These are phyloP conservation scores for Eupeodes latifasciatus DNA, from an alignment of 2,888 invertebrate genomes.

Conservation along the genomic window DNA sequence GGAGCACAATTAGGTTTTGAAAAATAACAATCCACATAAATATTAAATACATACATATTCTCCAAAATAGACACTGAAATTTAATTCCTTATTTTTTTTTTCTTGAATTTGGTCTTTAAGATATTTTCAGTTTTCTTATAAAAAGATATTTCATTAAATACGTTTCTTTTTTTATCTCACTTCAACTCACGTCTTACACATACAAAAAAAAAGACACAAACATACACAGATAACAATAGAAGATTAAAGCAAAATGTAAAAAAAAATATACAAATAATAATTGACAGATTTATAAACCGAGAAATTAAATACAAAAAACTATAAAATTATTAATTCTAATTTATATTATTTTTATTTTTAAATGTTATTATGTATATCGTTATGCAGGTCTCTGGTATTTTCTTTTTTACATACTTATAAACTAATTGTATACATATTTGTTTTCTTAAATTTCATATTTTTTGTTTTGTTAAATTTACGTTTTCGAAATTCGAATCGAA, in stretches of 20 bases:
- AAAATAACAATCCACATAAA: no score
- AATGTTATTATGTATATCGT: conserved; percentile 53
- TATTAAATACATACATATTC: no score
- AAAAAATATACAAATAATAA: conserved; percentile 40
- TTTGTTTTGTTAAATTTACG: conserved; percentile 22
- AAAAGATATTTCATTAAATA: neutral
- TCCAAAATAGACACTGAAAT: no score
- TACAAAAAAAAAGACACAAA: neutral
- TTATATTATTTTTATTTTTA: conserved; percentile 21
- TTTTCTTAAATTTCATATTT: neutral
- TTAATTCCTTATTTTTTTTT: neutral
- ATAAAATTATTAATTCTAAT: conserved; percentile 2
- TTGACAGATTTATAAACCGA: conserved; percentile 56
- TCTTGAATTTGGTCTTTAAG: neutral
- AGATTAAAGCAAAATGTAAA: conserved; percentile 27
- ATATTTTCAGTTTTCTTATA: neutral
- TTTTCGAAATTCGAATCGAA: conserved; percentile 28
- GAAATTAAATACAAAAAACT: conserved; percentile 6
- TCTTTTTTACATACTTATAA: conserved; percentile 55
- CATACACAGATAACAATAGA: conserved; percentile 22
- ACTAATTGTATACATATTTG: conserved; percentile 66
- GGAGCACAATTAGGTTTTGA: no score
- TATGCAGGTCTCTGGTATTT: conserved; percentile 76
- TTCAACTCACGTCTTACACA: neutral
- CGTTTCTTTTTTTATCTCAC: neutral